A percentile compares a stretch with the other conserved stretches of the same genome.
These are phyloP conservation scores for Reticulitermes speratus DNA, from an alignment of 1,140 invertebrate genomes.

Conservation along the genomic window DNA sequence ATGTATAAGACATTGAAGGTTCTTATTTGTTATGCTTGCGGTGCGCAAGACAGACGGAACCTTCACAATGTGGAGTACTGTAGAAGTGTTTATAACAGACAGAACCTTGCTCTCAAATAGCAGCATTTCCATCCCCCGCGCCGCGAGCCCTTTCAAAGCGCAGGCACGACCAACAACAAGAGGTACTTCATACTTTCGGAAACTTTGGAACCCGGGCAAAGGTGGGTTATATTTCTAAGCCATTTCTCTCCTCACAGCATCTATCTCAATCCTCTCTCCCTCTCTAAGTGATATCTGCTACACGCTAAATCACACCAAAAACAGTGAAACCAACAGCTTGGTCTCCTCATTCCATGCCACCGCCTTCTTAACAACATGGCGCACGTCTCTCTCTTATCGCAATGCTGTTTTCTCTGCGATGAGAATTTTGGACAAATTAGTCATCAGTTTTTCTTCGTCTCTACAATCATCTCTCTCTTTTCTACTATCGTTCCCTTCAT, in stretches of 20 bases:
- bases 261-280: neutral
- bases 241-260: constrained; percentile 14
- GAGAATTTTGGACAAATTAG: constrained; percentile 28
- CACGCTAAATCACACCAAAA: constrained; percentile 23
- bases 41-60: too few relatives aligned
- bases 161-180: neutral
- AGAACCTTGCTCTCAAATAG: neutral
- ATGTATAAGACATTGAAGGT: too few relatives aligned
- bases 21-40: too few relatives aligned
- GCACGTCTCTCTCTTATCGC: constrained; percentile 20
- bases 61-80: too few relatives aligned
- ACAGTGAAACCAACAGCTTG: constrained; percentile 21
- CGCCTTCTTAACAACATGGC: constrained; percentile 8
- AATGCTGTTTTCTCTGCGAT: constrained; percentile 8
- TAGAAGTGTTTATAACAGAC: neutral
- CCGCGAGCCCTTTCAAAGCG: neutral
- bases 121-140: neutral
- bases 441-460: constrained; percentile 24
- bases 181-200: neutral
- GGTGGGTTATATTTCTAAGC: constrained; percentile 21
- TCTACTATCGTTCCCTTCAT: constrained; percentile 1
- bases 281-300: constrained; percentile 26
- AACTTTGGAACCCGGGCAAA: constrained; percentile 19
- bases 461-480: constrained; percentile 4
- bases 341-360: neutral